phyloP scores from a whole-genome alignment of 1,140 invertebrate genomes.

The Asobara japonica region DNA sequence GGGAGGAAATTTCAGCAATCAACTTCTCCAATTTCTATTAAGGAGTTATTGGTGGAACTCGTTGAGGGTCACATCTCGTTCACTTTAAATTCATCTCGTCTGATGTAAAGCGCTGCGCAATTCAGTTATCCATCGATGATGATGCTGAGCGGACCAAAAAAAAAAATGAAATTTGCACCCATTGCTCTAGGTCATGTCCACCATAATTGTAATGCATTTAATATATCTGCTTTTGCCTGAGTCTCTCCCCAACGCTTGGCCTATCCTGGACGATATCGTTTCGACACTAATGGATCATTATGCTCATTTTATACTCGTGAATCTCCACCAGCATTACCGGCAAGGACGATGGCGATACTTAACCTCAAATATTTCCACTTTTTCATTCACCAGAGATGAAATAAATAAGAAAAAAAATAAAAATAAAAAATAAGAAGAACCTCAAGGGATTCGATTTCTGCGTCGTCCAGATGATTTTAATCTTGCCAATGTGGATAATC shows the following conservation, averaged over 20 bases:
- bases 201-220: background rate
- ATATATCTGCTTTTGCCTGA: too few species aligned
- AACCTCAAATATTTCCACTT: background rate
- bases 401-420: background rate
- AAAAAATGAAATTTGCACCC: background rate
- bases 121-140: too few species aligned
- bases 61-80: too few species aligned
- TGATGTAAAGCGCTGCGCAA: too few species aligned
- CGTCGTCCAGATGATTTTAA: slow-evolving; percentile 1
- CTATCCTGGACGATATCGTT: slow-evolving; percentile 38
- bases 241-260: slow-evolving; percentile 10
- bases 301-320: slow-evolving; percentile 11
- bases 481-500: slow-evolving; percentile 3
- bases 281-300: slow-evolving; percentile 53
- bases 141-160: background rate
- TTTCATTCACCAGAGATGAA: background rate
- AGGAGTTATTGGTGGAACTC: too few species aligned
- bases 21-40: too few species aligned
- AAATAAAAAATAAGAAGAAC: background rate
- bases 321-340: slow-evolving; percentile 38
- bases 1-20: too few species aligned
- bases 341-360: slow-evolving; percentile 45
- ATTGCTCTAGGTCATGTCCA: background rate
- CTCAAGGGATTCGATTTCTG: background rate
- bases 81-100: too few species aligned